Evolutionary conservation across 2,888 invertebrate species (phyloP), one percentile per base, ranked within the genome.

Genomic region (Orthosia incerta): DNA sequence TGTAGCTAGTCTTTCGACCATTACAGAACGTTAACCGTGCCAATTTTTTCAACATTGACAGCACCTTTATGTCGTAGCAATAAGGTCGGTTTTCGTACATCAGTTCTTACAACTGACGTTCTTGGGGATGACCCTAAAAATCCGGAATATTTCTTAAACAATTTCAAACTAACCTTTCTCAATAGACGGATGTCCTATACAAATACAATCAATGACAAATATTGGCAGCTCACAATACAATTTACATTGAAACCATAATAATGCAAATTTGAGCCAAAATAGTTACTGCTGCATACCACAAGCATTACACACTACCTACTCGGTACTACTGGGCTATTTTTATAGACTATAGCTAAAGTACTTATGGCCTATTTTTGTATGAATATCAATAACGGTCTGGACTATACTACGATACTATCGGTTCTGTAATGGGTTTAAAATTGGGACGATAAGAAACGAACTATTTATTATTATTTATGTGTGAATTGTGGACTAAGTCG

Each of bases 271-370:
- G 53, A 53, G 83, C 80, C 84, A 82, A 74, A 74, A 76, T 64
- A 66, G n/a, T 80, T 66, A 68, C 31, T 9, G 7, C 53, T 57
- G 56, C 66, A 76, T 79, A 67, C 67, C 65, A 48, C 20, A 26
- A 53, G 20, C 26, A 5, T 71, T 81, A 74, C 68, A 15, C 48
- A 62, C 20, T 55, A 74, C 39, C n/a, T 39, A 72, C 39, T 55
- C 23, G 2, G 16, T 57, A 79, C 82, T 71, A 76, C 64, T 13
- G 31, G 12, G 66, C 67, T 85, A 84, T 83, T 83, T 85, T 70
- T 79, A 77, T 72, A 31, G n/a, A 39, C 51, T 51, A 74, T 51
- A 31, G 50, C 73, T 73, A 62, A 69, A 64, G 68, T 72, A 74
- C 67, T 64, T 50, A 20, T 1, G 64, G 0, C 66, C 74, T 80